Evolutionary conservation across 1,140 invertebrate species (phyloP).

Genomic region (Trachelipus rathkii): DNA sequence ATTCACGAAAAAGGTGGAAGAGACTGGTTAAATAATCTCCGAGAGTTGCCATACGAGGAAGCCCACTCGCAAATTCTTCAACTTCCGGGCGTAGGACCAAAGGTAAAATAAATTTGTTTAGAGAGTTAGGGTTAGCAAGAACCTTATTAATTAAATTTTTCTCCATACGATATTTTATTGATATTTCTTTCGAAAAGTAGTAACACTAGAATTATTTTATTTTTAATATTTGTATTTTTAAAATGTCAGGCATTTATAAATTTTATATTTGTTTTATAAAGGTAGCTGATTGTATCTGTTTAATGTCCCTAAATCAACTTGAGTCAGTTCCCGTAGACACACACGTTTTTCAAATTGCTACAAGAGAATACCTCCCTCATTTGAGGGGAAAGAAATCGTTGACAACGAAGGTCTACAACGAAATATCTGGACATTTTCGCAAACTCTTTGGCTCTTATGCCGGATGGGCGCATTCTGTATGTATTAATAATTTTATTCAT

Average conservation of each 20-base stretch:
- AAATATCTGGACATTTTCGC: slow-evolving; percentile 78
- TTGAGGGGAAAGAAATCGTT: slow-evolving; percentile 71
- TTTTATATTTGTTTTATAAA: slow-evolving; percentile 47
- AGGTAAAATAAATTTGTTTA: slow-evolving; percentile 40
- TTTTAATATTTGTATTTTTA: too few species aligned
- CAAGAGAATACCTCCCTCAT: slow-evolving; percentile 73
- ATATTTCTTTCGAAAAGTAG: too few species aligned
- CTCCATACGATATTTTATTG: too few species aligned
- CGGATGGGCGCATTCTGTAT: slow-evolving; percentile 92
- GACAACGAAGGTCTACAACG: slow-evolving; percentile 74
- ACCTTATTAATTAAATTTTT: too few species aligned
- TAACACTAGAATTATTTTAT: too few species aligned
- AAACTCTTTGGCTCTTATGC: slow-evolving; percentile 77
- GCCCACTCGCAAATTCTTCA: slow-evolving; percentile 51
- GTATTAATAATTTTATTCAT: slow-evolving; percentile 32
- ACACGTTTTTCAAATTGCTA: slow-evolving; percentile 90
- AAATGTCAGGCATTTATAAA: too few species aligned
- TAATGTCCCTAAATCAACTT: slow-evolving; percentile 90
- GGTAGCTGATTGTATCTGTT: slow-evolving; percentile 96
- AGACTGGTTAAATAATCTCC: slow-evolving; percentile 51
- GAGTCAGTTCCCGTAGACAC: slow-evolving; percentile 91
- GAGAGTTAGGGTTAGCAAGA: too few species aligned
- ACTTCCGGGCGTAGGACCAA: slow-evolving; percentile 54
- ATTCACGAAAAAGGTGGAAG: slow-evolving; percentile 48
- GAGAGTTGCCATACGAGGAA: slow-evolving; percentile 50